Evolutionary conservation across 1,140 invertebrate species (phyloP).

Genomic region (Teleogryllus occipitalis): DNA sequence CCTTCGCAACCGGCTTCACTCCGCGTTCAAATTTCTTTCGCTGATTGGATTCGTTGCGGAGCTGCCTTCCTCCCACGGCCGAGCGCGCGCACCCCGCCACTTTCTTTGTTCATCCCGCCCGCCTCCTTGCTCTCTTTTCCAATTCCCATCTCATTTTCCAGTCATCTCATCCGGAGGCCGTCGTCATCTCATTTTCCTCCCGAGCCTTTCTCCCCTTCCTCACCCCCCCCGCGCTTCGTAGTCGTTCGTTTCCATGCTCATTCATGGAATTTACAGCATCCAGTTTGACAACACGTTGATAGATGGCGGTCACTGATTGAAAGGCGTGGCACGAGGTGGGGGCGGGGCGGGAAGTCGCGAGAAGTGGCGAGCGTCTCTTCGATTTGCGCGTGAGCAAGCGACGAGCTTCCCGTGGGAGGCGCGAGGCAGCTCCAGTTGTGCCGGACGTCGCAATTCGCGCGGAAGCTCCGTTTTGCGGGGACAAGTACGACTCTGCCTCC

Average conservation of each 20-base stretch:
- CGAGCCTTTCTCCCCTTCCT: neutral
- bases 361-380: too few species aligned
- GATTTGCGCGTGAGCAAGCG: too few species aligned
- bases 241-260: neutral
- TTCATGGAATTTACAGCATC: neutral
- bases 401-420: too few species aligned
- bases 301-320: neutral
- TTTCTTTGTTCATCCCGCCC: neutral
- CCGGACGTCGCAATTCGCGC: too few species aligned
- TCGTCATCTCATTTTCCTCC: neutral
- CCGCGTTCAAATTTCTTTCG: neutral
- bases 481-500: too few species aligned
- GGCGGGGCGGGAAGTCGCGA: too few species aligned
- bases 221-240: too few species aligned
- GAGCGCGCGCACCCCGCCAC: too few species aligned
- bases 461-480: too few species aligned
- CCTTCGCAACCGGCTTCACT: neutral
- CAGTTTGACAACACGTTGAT: neutral
- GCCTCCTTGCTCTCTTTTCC: neutral
- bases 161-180: neutral
- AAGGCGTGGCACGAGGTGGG: neutral
- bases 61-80: neutral
- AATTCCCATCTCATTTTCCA: slow-evolving; percentile 1
- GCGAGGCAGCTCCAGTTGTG: too few species aligned
- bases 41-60: neutral